Evolutionary conservation across 1,140 invertebrate genomes (phyloP).

Genomic region (Cydia splendana): DNA sequence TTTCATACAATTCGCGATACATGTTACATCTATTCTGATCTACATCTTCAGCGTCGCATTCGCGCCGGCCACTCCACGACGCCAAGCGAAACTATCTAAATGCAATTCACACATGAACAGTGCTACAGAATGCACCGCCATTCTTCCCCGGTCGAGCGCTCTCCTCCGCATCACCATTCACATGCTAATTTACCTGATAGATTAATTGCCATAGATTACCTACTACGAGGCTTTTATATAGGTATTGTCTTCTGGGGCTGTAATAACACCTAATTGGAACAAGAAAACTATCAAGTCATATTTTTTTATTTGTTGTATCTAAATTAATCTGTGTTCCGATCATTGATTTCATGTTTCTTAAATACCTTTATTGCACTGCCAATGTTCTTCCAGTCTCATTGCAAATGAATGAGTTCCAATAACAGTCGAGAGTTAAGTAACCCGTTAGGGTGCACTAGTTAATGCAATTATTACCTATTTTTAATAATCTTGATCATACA

Average conservation of each 20-base stretch:
- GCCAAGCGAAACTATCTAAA: slow-evolving; percentile 59
- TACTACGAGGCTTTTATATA: background rate
- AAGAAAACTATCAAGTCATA: background rate
- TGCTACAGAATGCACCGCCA: slow-evolving; percentile 48
- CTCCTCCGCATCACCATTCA: slow-evolving; percentile 22
- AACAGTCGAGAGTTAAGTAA: background rate
- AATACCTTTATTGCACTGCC: background rate
- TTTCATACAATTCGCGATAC: background rate
- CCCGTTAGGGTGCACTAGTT: too few relatives aligned
- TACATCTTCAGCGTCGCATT: background rate
- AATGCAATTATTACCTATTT: too few relatives aligned
- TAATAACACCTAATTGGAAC: background rate
- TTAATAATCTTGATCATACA: background rate
- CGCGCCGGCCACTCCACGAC: slow-evolving; percentile 38
- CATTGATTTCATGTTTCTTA: background rate
- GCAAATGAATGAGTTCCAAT: background rate
- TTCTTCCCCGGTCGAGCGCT: slow-evolving; percentile 20
- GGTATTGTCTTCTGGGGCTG: background rate
- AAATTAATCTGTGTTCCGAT: background rate
- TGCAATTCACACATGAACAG: slow-evolving; percentile 64
- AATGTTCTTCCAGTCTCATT: background rate
- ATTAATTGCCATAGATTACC: slow-evolving; percentile 33
- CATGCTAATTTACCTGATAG: slow-evolving; percentile 25
- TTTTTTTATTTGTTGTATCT: background rate
- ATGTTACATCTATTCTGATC: background rate